phyloP scores from a whole-genome alignment of 2,888 invertebrate genomes.

The Pyrgus malvae region DNA sequence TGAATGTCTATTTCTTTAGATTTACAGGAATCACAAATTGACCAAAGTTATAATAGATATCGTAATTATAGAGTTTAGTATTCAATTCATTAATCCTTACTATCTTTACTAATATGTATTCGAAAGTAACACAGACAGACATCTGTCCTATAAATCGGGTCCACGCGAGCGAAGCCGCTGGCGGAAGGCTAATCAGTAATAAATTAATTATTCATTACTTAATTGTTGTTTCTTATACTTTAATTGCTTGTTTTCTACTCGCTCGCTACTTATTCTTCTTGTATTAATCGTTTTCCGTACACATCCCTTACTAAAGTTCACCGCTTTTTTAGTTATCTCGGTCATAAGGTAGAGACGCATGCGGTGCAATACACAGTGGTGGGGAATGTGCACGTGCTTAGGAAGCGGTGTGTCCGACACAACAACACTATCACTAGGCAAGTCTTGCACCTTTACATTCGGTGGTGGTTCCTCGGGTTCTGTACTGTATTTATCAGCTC shows the following conservation, averaged over 20 bases:
- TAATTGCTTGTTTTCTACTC: background rate
- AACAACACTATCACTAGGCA: slow-evolving; percentile 77
- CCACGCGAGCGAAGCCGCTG: too few species aligned
- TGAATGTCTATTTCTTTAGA: too few species aligned
- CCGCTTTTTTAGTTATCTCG: slow-evolving; percentile 69
- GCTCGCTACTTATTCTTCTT: background rate
- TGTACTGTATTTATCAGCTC: too few species aligned
- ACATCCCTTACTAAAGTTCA: slow-evolving; percentile 41
- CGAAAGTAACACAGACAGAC: too few species aligned
- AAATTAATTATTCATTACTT: too few species aligned
- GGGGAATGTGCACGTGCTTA: slow-evolving; percentile 65
- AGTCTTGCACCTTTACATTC: slow-evolving; percentile 44
- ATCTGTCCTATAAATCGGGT: too few species aligned
- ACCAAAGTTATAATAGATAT: too few species aligned
- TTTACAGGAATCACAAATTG: too few species aligned
- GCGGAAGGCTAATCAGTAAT: too few species aligned
- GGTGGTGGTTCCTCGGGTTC: slow-evolving; percentile 36
- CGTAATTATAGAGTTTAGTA: too few species aligned
- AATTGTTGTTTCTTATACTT: background rate
- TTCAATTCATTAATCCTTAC: too few species aligned
- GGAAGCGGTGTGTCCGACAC: slow-evolving; percentile 70
- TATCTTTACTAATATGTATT: too few species aligned
- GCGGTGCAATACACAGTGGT: slow-evolving; percentile 72
- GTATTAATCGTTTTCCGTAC: slow-evolving; percentile 8
- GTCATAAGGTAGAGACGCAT: slow-evolving; percentile 73